phyloP scores from a whole-genome alignment of 2,113 vertebrate species.

The Lampris incognitus region DNA sequence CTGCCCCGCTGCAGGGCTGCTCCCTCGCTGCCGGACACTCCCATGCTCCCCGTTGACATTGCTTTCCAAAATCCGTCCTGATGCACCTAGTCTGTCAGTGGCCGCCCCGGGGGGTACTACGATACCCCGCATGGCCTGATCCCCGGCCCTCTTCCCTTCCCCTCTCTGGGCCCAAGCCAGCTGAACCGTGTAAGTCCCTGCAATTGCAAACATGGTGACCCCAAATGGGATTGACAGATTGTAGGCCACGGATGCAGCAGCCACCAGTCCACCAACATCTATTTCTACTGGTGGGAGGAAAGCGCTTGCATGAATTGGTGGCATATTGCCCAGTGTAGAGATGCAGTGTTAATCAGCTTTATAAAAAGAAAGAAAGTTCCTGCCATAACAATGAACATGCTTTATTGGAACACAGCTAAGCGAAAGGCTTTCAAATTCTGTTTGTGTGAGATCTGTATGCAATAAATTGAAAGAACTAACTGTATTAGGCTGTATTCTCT shows the following conservation, averaged over 20 bases:
- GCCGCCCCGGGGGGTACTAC: constrained; percentile 83
- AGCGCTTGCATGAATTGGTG: constrained; percentile 62
- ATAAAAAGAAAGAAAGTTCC: constrained; percentile 3
- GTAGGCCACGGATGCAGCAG: constrained; percentile 79
- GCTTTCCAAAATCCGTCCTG: constrained; percentile 94
- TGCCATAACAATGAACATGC: background rate
- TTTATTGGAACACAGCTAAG: constrained; percentile 25
- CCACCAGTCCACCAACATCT: constrained; percentile 82
- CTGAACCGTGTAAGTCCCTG: constrained; percentile 91
- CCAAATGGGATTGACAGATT: constrained; percentile 87
- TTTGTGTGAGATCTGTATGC: constrained; percentile 32
- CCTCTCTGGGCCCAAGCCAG: constrained; percentile 87
- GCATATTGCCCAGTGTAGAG: constrained; percentile 30
- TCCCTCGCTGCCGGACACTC: constrained; percentile 81
- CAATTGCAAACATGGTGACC: constrained; percentile 83
- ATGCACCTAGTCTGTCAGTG: constrained; percentile 91
- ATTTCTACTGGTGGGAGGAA: constrained; percentile 79
- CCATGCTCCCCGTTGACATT: constrained; percentile 82
- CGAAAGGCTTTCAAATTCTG: constrained; percentile 30
- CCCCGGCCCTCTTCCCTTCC: constrained; percentile 65
- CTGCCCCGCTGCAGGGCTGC: constrained; percentile 78
- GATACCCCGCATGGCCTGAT: constrained; percentile 73
- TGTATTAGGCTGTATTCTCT: background rate
- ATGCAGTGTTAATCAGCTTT: constrained; percentile 17
- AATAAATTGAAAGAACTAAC: constrained; percentile 27